Conservation (phyloP, 2,113 vertebrate species). For the Caracal caracal region DNA sequence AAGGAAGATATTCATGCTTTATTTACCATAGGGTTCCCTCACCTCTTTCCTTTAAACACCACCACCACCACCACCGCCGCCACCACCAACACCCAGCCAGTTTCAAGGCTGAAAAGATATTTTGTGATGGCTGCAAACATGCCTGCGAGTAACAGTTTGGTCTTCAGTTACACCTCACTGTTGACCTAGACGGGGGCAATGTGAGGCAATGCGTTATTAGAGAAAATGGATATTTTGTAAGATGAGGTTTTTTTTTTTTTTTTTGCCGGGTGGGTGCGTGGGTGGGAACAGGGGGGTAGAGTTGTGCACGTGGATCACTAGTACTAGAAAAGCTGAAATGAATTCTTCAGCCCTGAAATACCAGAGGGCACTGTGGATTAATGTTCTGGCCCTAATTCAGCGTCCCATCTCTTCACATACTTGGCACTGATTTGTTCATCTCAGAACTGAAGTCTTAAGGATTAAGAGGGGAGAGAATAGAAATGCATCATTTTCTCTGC, state of each 20-base stretch:
- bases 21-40: not conserved
- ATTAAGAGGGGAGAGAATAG: slow-evolving; percentile 50
- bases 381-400: slow-evolving; percentile 48
- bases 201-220: not conserved
- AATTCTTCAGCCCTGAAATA: not conserved
- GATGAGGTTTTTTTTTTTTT: not conserved
- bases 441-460: slow-evolving; percentile 47
- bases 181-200: not conserved
- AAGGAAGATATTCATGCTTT: not conserved
- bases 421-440: slow-evolving; percentile 54
- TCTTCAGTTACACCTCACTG: not conserved
- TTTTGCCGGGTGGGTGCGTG: not conserved
- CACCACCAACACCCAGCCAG: not conserved
- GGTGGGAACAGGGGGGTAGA: not conserved
- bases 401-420: not conserved
- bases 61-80: no score
- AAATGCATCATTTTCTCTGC: slow-evolving; percentile 62
- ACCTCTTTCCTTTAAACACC: not conserved
- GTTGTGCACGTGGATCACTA: not conserved
- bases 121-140: not conserved
- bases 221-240: slow-evolving; percentile 40
- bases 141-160: not conserved
- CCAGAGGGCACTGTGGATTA: not conserved
- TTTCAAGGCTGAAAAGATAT: not conserved
- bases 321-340: not conserved